These are phyloP conservation scores for Drosophila hamatofila DNA, from an alignment of 2,888 invertebrate species.

Conservation along the genomic window DNA sequence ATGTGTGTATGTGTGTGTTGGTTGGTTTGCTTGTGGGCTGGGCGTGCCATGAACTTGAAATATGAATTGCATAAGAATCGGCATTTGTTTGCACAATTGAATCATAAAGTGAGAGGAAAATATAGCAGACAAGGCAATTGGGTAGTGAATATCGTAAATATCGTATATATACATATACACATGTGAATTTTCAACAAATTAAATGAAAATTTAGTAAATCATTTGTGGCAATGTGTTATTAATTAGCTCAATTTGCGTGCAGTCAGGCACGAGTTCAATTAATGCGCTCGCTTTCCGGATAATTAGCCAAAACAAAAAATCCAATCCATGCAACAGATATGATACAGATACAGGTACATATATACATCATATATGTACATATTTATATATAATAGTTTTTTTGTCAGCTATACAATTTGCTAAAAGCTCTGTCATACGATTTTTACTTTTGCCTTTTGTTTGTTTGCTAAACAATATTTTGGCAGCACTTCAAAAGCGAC, in stretches of 20 bases:
- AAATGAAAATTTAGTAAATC: conserved; percentile 44
- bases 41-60: conserved; percentile 60
- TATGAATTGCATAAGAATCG: conserved; percentile 50
- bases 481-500: conserved; percentile 72
- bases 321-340: conserved; percentile 42
- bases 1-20: background rate
- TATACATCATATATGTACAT: conserved; percentile 15
- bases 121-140: conserved; percentile 12
- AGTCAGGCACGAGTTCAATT: conserved; percentile 55
- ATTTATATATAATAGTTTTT: conserved; percentile 11
- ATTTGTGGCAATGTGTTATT: conserved; percentile 66
- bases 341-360: conserved; percentile 13
- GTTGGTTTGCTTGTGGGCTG: conserved; percentile 10
- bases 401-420: conserved; percentile 26
- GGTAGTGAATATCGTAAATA: conserved; percentile 23
- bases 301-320: conserved; percentile 15
- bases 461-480: conserved; percentile 79
- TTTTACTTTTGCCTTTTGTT: conserved; percentile 50
- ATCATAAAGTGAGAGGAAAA: conserved; percentile 33
- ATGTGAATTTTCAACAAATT: conserved; percentile 1
- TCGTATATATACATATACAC: background rate
- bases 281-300: conserved; percentile 28
- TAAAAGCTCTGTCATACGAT: conserved; percentile 60
- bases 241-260: conserved; percentile 71
- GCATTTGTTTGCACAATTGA: conserved; percentile 28